These are phyloP conservation scores for Mus pahari DNA, from an alignment of 2,113 vertebrate genomes.

Conservation along the genomic window DNA sequence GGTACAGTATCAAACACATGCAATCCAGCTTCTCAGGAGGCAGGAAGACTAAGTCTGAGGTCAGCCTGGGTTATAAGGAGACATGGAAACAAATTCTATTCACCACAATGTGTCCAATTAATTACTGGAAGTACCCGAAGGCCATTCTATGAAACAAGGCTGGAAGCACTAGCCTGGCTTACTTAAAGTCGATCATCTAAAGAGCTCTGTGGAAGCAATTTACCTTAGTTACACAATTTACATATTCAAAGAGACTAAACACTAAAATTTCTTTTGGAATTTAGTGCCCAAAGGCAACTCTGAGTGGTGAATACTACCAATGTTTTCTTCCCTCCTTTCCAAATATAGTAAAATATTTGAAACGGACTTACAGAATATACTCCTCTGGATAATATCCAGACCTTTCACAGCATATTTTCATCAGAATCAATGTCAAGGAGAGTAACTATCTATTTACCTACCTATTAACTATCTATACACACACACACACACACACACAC, in stretches of 20 bases:
- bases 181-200: constrained; percentile 15
- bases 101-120: background rate
- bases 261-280: constrained; percentile 47
- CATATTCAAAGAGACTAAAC: constrained; percentile 22
- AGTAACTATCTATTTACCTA: background rate
- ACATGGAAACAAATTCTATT: background rate
- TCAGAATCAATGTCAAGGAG: constrained; percentile 28
- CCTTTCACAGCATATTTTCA: constrained; percentile 3
- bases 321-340: constrained; percentile 28
- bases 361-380: constrained; percentile 36
- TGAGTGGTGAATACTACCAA: background rate
- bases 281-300: constrained; percentile 34
- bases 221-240: constrained; percentile 50
- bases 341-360: constrained; percentile 50
- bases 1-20: background rate
- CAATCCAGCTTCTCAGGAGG: background rate
- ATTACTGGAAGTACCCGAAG: background rate
- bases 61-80: background rate
- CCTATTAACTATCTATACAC: background rate
- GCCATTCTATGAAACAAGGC: background rate
- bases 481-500: background rate
- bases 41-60: background rate
- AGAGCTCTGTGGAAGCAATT: background rate
- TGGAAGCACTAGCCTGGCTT: background rate
- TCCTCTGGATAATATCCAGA: background rate